Conservation (phyloP, 2,797 vertebrate species). For the Anomalospiza imberbis region DNA sequence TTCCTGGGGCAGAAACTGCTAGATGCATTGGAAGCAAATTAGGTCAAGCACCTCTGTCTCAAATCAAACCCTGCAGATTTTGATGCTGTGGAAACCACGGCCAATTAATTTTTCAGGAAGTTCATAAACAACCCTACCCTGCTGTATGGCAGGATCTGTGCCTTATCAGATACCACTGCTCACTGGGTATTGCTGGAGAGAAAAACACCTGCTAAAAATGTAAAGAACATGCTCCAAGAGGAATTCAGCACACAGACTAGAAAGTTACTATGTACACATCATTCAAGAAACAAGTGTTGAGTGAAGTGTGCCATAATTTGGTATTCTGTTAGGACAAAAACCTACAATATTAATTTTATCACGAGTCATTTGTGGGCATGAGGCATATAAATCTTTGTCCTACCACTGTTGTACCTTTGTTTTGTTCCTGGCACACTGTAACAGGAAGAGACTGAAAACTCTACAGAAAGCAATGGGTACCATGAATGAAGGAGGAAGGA, state of each 20-base stretch:
- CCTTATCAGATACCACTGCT: background rate
- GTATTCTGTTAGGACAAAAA: background rate
- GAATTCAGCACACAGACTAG: background rate
- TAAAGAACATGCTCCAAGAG: background rate
- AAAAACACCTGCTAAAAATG: background rate
- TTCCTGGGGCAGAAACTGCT: background rate
- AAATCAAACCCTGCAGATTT: background rate
- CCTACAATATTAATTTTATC: background rate
- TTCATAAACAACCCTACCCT: background rate
- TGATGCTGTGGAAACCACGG: background rate
- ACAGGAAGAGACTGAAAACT: background rate
- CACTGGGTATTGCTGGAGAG: background rate
- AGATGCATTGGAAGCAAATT: background rate
- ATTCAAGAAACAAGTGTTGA: background rate
- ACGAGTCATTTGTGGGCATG: background rate
- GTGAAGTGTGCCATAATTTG: accelerated
- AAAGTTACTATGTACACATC: background rate
- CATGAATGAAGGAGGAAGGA: background rate
- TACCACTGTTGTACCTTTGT: background rate
- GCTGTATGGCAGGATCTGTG: background rate
- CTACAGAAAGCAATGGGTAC: background rate
- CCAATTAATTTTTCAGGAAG: background rate
- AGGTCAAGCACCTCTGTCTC: background rate
- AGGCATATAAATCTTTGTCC: background rate
- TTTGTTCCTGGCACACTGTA: background rate